Percentiles rank a stretch among this genome's conserved stretches.
Evolutionary conservation across 2,113 vertebrate genomes (phyloP).

Genomic region (Corythoichthys intestinalis): DNA sequence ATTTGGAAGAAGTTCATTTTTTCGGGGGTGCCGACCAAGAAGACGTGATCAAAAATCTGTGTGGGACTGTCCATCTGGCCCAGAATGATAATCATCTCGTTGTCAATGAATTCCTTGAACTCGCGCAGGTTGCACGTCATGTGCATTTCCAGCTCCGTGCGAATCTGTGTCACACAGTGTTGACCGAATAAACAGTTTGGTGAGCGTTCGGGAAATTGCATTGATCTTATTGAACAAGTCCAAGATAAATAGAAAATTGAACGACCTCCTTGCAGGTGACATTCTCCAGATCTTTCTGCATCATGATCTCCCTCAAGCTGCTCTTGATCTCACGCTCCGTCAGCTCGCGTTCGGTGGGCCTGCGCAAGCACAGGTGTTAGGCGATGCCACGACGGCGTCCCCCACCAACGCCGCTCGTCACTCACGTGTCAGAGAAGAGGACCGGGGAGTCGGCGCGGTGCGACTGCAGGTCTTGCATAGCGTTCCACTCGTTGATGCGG

Average conservation of each 20-base stretch:
- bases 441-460: slow-evolving; percentile 92
- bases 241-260: background rate
- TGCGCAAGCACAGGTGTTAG: slow-evolving; percentile 45
- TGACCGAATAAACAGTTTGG: too few species aligned
- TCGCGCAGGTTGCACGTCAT: slow-evolving; percentile 97
- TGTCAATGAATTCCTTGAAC: slow-evolving; percentile 98
- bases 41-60: slow-evolving; percentile 95
- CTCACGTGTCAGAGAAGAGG: slow-evolving; percentile 93
- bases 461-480: slow-evolving; percentile 94
- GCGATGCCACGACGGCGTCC: background rate
- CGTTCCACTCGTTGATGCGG: slow-evolving; percentile 96
- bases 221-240: too few species aligned
- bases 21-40: slow-evolving; percentile 77
- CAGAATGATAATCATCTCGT: slow-evolving; percentile 97
- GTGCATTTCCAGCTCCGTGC: slow-evolving; percentile 95
- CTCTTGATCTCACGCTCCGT: slow-evolving; percentile 91
- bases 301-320: slow-evolving; percentile 95
- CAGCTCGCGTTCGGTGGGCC: slow-evolving; percentile 91
- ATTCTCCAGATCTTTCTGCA: slow-evolving; percentile 97
- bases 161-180: slow-evolving; percentile 75
- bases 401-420: background rate
- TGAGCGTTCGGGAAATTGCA: too few species aligned
- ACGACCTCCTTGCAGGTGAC: slow-evolving; percentile 97
- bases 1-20: background rate
- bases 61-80: slow-evolving; percentile 99